phyloP scores from a whole-genome alignment of 2,113 vertebrate genomes.

The Gavialis gangeticus region DNA sequence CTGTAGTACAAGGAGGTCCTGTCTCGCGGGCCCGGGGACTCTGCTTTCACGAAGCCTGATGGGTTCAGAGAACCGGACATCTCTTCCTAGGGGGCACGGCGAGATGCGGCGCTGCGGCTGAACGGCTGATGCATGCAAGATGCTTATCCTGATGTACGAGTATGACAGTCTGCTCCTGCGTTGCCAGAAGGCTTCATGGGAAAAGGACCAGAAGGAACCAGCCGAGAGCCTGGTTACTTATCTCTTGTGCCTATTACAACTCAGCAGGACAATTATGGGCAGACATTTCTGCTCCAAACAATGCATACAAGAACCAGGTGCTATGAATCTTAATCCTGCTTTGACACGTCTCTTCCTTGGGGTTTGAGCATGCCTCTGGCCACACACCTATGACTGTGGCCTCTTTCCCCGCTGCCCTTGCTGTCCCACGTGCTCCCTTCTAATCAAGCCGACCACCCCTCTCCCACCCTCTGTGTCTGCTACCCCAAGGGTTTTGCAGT shows the following conservation, averaged over 20 bases:
- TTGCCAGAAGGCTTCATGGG: neutral
- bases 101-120: neutral
- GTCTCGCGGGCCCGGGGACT: neutral
- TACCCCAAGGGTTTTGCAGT: neutral
- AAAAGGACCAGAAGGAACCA: neutral
- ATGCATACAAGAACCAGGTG: neutral
- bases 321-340: neutral
- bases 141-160: neutral
- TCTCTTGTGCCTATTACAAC: neutral
- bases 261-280: neutral
- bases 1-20: neutral
- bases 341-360: neutral
- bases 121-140: neutral
- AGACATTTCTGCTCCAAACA: neutral
- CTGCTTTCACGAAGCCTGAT: accelerated
- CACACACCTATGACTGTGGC: neutral
- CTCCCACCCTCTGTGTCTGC: neutral
- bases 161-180: neutral
- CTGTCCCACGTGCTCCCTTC: neutral
- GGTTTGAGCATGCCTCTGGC: neutral
- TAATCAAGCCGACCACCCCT: neutral
- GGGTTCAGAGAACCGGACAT: accelerated
- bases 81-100: neutral
- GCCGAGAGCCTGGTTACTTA: neutral
- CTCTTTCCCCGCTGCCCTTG: neutral